These are phyloP conservation scores for Acleris laterana DNA, from an alignment of 2,888 invertebrate genomes.

Conservation along the genomic window DNA sequence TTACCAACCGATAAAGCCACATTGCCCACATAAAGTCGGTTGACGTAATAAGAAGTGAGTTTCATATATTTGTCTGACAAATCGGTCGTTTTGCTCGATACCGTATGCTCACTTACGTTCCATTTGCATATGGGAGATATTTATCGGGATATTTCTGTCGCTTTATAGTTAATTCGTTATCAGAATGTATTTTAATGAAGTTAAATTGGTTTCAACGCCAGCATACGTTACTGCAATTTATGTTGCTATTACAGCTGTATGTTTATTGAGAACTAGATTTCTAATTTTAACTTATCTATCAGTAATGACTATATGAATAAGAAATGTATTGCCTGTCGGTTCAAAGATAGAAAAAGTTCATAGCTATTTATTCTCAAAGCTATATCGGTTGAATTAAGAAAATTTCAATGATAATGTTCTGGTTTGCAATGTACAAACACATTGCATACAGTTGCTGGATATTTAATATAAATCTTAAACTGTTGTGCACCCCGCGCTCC, in stretches of 20 bases:
- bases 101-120: slow-evolving; percentile 54
- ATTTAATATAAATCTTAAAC: slow-evolving; percentile 3
- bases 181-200: slow-evolving; percentile 31
- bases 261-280: slow-evolving; percentile 23
- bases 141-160: slow-evolving; percentile 53
- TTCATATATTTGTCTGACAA: slow-evolving; percentile 77
- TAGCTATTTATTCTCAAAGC: too few species aligned
- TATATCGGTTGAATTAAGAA: too few species aligned
- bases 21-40: slow-evolving; percentile 70
- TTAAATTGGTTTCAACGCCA: slow-evolving; percentile 34
- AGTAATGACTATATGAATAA: slow-evolving; percentile 7
- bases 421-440: too few species aligned
- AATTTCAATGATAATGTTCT: too few species aligned
- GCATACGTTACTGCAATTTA: slow-evolving; percentile 25
- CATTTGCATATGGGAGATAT: slow-evolving; percentile 66
- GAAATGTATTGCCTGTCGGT: not conserved
- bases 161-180: slow-evolving; percentile 35
- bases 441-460: too few species aligned
- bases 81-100: slow-evolving; percentile 62
- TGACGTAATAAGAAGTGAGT: slow-evolving; percentile 71
- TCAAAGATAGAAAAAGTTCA: not conserved
- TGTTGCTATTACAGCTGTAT: slow-evolving; percentile 8
- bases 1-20: slow-evolving; percentile 67
- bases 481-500: slow-evolving; percentile 35
- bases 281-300: slow-evolving; percentile 9